Base-by-base conservation (phyloP, 2,888 invertebrate genomes). In the Oxyteleia sp. region DNA sequence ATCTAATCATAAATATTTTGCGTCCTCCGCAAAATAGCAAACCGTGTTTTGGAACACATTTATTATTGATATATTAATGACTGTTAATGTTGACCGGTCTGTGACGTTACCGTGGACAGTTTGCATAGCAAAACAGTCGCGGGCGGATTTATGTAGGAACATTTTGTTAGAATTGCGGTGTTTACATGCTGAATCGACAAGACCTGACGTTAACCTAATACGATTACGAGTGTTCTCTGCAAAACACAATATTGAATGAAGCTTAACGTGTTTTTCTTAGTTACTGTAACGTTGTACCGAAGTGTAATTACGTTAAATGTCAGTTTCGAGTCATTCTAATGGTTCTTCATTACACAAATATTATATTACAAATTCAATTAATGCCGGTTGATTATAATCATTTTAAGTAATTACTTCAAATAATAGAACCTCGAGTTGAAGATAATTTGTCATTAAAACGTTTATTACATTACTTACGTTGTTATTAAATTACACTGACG, bases 161-260 rank as follows among this genome's bases (percentile, higher is more conserved):
- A 43, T 64, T 74, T 64, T 47, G 63, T 75, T 64, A 64, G 47
- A 75, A 64, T 20, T 55, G 32, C 26, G 29, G 29, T 75, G 75
- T 75, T 69, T 69, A 45, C 29, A 69, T 43, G 35, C 23, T 69
- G 47, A 57, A 57, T 57, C n/a, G 71, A 71, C 59, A 59, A 47
- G 71, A 38, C 49, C 16, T 47, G 59, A 71, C 47, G 13, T 49
- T 10, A 35, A 26, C n/a, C 23, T 59, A 71, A 71, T 71, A 38
- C 71, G 49, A 71, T 71, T 59, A 59, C 47, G 32, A 57, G 15
- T 59, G 59, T 59, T 47, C 59, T 11, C 23, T 59, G 8, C 13
- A 57, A 69, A 69, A 69, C 57, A 69, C 13, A 57, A 57, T 69
- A 57, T 47, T 57, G 41, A 57, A 43, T 68, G 43, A 45, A 69